Evolutionary conservation across 2,888 invertebrate genomes (phyloP), one percentile per base, ranked within the genome.

Genomic region (Sialis lutaria): DNA sequence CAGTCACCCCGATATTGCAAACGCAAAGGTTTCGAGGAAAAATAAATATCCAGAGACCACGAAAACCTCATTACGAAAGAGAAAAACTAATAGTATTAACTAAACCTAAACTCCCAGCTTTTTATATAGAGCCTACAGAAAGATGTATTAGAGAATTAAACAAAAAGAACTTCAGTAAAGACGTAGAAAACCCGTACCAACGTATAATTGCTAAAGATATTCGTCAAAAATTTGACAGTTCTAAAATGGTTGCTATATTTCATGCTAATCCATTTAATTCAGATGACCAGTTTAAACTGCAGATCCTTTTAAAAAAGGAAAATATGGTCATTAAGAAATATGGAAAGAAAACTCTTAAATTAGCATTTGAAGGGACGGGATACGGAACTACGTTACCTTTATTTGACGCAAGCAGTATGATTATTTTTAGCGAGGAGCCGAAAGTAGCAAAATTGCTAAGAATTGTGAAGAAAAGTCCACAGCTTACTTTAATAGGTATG

Each of bases 41-140:
- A 67, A 81, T 87, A 45, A 87, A 88, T 57, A 75, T 88, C 40
- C 80, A 83, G 60, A 75, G 69, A 52, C 88, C 88, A 1, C 73
- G 71, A 56, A 65, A 74, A 44, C 79, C 82, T 1, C 82, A 83
- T 61, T 84, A 75, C 58, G 73, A 75, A 53, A 73, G 79, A 52
- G 80, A 79, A 12, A 69, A 73, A 53, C 68, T 81, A 40, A 61
- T 81, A 42, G 75, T 75, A 52, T 64, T 85, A n/a, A 64, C 79
- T 0, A 72, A 75, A 56, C 85, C 86, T 0, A 67, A 67, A 40
- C 79, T 73, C 56, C 64, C 70, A 7, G 67, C 71, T 40, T 69
- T 69, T 12, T 61, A 64, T 49, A 57, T 72, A 54, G 67, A 71
- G 6, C 65, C 72, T 46, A 57, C 67, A 10, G 64, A 68, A 5